Evolutionary conservation across 2,797 vertebrate genomes (phyloP).

Genomic region (Siniperca scherzeri): DNA sequence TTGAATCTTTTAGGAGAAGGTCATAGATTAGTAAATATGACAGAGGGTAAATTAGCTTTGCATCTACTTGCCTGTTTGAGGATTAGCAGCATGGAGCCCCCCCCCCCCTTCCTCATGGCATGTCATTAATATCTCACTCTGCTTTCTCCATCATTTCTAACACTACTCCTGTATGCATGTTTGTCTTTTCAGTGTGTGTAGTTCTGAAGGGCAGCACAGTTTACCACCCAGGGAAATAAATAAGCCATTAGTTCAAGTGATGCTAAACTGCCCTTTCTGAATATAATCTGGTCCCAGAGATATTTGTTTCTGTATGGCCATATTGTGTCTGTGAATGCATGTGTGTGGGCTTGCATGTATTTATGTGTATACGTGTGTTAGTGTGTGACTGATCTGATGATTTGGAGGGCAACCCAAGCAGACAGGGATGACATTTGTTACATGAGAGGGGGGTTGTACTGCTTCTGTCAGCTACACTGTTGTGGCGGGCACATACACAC

Average conservation of each 20-base stretch:
- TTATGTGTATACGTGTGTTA: slow-evolving; percentile 41
- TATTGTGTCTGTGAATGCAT: slow-evolving; percentile 32
- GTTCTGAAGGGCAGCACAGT: slow-evolving; percentile 31
- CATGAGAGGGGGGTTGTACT: slow-evolving; percentile 72
- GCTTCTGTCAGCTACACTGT: slow-evolving; percentile 65
- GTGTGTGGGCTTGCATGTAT: slow-evolving; percentile 26
- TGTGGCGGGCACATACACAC: slow-evolving; percentile 22
- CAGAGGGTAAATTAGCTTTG: slow-evolving; percentile 7
- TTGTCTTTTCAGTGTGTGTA: slow-evolving; percentile 21
- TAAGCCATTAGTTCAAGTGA: slow-evolving; percentile 51
- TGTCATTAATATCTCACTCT: slow-evolving; percentile 29
- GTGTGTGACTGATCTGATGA: slow-evolving; percentile 75
- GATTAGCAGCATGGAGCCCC: slow-evolving; percentile 17
- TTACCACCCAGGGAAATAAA: slow-evolving; percentile 41
- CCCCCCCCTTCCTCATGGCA: not conserved
- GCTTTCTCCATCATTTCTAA: slow-evolving; percentile 33
- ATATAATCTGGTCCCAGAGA: slow-evolving; percentile 42
- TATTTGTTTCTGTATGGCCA: slow-evolving; percentile 44
- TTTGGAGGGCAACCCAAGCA: slow-evolving; percentile 79
- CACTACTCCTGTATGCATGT: slow-evolving; percentile 18
- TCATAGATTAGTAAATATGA: slow-evolving; percentile 9
- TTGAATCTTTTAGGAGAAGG: slow-evolving; percentile 12
- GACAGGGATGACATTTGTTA: slow-evolving; percentile 85
- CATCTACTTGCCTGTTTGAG: slow-evolving; percentile 18
- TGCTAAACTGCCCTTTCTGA: slow-evolving; percentile 56